Percentiles rank a stretch among this genome's conserved stretches.
Evolutionary conservation across 2,888 invertebrate genomes (phyloP).

Genomic region (Diarsia dahlii): DNA sequence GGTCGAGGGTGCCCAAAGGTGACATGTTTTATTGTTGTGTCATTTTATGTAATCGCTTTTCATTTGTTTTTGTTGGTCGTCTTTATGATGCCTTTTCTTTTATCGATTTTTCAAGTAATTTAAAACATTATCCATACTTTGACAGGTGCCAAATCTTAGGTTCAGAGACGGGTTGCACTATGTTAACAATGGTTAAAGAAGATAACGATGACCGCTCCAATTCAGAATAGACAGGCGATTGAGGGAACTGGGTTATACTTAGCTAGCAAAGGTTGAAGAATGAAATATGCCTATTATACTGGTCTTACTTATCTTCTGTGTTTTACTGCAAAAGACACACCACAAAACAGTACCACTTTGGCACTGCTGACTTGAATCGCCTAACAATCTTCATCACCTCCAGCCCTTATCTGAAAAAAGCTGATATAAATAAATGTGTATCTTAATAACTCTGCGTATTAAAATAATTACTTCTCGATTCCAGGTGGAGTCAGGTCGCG

Average conservation of each 20-base stretch:
- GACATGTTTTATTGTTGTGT: constrained; percentile 38
- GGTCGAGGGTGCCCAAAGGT: constrained; percentile 33
- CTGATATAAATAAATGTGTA: background rate
- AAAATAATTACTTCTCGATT: constrained; percentile 64
- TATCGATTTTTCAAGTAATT: background rate
- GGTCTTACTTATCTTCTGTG: too few relatives aligned
- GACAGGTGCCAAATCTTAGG: too few relatives aligned
- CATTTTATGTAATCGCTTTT: constrained; percentile 34
- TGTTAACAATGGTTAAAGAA: background rate
- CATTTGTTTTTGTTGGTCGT: constrained; percentile 5
- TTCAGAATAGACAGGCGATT: too few relatives aligned
- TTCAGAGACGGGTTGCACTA: too few relatives aligned
- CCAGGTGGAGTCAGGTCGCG: constrained; percentile 92
- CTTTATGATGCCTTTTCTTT: background rate
- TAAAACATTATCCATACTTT: too few relatives aligned
- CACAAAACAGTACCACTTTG: background rate
- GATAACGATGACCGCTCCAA: too few relatives aligned
- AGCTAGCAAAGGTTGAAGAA: too few relatives aligned
- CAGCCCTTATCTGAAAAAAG: too few relatives aligned
- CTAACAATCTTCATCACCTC: too few relatives aligned
- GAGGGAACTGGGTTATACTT: too few relatives aligned
- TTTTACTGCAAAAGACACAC: too few relatives aligned
- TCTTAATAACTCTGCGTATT: background rate
- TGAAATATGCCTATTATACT: too few relatives aligned
- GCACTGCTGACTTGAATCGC: background rate